Evolutionary conservation across 2,797 vertebrate species (phyloP).

Genomic region (Mustela erminea): DNA sequence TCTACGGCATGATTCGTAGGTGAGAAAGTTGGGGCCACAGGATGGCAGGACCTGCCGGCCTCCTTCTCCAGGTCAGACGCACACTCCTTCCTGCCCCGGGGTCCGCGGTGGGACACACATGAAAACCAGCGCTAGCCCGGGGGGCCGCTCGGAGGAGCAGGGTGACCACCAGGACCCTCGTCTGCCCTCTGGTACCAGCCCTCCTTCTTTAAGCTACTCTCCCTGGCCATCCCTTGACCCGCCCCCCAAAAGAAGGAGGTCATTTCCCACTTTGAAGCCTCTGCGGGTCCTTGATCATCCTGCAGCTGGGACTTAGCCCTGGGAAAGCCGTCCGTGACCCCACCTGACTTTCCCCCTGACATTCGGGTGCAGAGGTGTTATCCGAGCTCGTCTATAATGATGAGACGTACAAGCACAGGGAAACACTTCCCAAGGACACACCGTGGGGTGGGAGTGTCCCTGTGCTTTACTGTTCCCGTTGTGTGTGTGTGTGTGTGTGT

Average conservation of each 20-base stretch:
- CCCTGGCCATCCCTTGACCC: neutral
- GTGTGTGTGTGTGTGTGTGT: too few relatives aligned
- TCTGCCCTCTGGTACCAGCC: neutral
- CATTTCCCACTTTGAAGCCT: neutral
- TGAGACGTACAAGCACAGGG: neutral
- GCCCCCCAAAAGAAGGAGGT: neutral
- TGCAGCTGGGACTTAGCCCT: neutral
- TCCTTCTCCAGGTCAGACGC: neutral
- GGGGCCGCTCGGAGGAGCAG: neutral
- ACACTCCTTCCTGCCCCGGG: neutral
- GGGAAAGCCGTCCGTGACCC: neutral
- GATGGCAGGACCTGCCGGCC: too few relatives aligned
- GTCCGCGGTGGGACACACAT: too few relatives aligned
- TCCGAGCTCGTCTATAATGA: neutral
- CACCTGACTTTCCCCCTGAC: neutral
- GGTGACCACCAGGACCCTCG: neutral
- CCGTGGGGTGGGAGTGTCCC: neutral
- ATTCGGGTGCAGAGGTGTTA: neutral
- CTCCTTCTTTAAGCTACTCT: neutral
- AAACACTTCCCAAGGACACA: neutral
- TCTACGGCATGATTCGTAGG: fast-evolving
- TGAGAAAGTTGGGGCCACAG: neutral
- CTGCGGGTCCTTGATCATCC: neutral
- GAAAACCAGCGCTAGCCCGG: neutral
- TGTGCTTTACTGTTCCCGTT: neutral